A percentile compares a stretch with the other conserved stretches of the same genome.
phyloP scores from a whole-genome alignment of 2,888 invertebrate genomes.

The Lycaena phlaeas region DNA sequence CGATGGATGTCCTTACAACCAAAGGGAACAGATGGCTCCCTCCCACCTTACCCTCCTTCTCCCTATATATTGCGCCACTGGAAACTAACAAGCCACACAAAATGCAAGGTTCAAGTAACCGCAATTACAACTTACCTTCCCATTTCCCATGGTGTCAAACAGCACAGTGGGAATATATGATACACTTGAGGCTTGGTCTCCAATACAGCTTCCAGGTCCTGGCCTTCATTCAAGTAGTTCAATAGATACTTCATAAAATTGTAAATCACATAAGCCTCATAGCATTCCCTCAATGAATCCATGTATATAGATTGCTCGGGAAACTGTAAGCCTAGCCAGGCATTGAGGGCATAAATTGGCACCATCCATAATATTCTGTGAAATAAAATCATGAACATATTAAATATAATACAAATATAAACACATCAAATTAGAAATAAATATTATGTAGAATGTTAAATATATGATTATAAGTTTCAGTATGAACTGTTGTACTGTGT shows the following conservation, averaged over 20 bases:
- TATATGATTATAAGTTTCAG: too few species aligned
- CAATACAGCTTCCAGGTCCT: slow-evolving; percentile 86
- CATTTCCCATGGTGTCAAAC: slow-evolving; percentile 94
- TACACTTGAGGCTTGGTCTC: slow-evolving; percentile 88
- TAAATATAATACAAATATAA: too few species aligned
- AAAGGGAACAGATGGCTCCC: too few species aligned
- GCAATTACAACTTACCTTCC: slow-evolving; percentile 85
- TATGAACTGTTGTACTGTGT: slow-evolving; percentile 16
- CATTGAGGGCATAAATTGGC: slow-evolving; percentile 95
- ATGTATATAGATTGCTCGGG: slow-evolving; percentile 92
- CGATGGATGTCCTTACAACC: too few species aligned
- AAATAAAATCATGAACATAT: too few species aligned
- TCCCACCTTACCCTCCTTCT: too few species aligned
- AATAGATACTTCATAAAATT: slow-evolving; percentile 97
- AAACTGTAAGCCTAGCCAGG: slow-evolving; percentile 91
- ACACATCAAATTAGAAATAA: too few species aligned
- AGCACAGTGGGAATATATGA: slow-evolving; percentile 94
- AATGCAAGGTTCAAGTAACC: too few species aligned
- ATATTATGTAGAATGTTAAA: too few species aligned
- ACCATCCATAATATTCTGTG: slow-evolving; percentile 96
- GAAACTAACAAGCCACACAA: too few species aligned
- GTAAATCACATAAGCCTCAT: slow-evolving; percentile 98
- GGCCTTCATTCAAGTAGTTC: slow-evolving; percentile 90
- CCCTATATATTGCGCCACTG: too few species aligned
- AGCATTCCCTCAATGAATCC: slow-evolving; percentile 94